phyloP scores from a whole-genome alignment of 2,797 vertebrate species.

The Emydoidea blandingii region DNA sequence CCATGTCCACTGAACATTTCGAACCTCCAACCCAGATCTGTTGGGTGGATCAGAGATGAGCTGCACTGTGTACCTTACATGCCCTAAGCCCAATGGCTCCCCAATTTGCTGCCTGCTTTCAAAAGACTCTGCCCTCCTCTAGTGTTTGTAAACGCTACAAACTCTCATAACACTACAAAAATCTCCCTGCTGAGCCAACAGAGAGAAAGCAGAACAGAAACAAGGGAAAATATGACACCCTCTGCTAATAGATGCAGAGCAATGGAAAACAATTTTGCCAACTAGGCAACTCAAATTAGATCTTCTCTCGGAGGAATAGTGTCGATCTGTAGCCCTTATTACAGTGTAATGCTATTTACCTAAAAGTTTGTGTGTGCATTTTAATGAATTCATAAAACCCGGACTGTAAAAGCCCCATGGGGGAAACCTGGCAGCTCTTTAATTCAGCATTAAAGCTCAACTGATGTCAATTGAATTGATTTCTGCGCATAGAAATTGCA shows the following conservation, averaged over 20 bases:
- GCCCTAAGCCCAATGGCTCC: background rate
- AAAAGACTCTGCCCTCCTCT: constrained; percentile 13
- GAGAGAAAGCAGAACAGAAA: constrained; percentile 43
- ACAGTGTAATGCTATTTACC: constrained; percentile 76
- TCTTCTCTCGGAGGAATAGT: constrained; percentile 75
- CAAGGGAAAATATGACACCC: constrained; percentile 72
- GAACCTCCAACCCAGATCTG: background rate
- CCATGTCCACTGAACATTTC: background rate
- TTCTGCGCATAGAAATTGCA: constrained; percentile 75
- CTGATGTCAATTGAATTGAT: constrained; percentile 73
- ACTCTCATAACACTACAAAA: background rate
- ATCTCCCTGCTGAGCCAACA: constrained; percentile 50
- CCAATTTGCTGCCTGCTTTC: background rate
- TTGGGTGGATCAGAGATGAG: background rate
- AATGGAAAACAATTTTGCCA: constrained; percentile 79
- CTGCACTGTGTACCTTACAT: background rate
- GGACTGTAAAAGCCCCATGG: constrained; percentile 74
- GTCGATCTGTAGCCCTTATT: constrained; percentile 79
- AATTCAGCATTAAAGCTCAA: constrained; percentile 78
- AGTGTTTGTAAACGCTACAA: constrained; percentile 30
- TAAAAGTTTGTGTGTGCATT: constrained; percentile 79
- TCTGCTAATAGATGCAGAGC: constrained; percentile 73
- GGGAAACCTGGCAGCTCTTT: constrained; percentile 71
- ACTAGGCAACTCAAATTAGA: constrained; percentile 77
- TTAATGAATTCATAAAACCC: constrained; percentile 81